Evolutionary conservation across 2,113 vertebrate species (phyloP), one percentile per base, ranked within the genome.

Genomic region (Rattus rattus): DNA sequence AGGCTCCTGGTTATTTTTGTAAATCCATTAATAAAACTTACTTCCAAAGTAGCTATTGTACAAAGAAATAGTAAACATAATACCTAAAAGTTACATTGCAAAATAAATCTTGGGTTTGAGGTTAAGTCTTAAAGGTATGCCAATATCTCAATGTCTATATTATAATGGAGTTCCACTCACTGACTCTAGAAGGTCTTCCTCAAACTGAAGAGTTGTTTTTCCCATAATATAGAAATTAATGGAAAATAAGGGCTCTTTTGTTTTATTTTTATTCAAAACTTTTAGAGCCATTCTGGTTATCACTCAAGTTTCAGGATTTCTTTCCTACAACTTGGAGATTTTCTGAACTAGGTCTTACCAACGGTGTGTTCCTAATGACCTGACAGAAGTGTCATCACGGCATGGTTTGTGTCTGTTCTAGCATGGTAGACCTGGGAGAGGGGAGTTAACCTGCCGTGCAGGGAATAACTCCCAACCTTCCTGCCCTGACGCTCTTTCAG

Each of bases 61-160:
- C 5, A 30, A 28, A 36, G 11, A 22, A n/a, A 1, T 72, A 61
- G 70, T 63, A 90, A 43, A 73, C 20, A 79, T 90, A 85, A 92
- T 67, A 84, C 65, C 28, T 70, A 33, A 36, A 72, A 91, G 19
- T 69, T 95, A 87, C 80, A 83, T 70, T 88, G 90, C 88, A 76
- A 87, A 79, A 59, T 4, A 49, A 1, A 52, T 43, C 36, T 79
- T 4, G 1, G 1, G 36, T n/a, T 88, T 61, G 47, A 47, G 88
- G 26, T 14, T 85, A 81, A 95, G 4, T 77, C 85, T 91, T 75
- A 52, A 59, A 56, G 9, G 3, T 88, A 86, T 86, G n/a, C 61
- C 73, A 47, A 8, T 67, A 0, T 89, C 13, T 75, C 0, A 69
- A 70, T 6, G 6, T 76, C 12, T 49, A 11, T 47, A 3, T 10